These are phyloP conservation scores for Mormyrus hasselquistii DNA, from an alignment of 2,797 vertebrate species.

Conservation along the genomic window DNA sequence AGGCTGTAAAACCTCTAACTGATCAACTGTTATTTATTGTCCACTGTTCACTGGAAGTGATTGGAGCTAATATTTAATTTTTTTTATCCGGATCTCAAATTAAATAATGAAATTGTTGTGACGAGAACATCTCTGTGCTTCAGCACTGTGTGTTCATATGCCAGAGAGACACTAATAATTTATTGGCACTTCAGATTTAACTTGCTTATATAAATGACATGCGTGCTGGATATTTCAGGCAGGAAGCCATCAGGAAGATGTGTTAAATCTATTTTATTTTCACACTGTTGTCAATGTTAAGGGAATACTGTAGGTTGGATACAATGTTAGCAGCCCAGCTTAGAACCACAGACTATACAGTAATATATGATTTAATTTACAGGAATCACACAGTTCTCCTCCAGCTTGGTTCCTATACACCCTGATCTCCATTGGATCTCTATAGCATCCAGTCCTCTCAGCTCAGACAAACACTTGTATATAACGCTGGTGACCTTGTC, in stretches of 20 bases:
- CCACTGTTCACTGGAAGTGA: neutral
- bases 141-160: neutral
- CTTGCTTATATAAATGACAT: neutral
- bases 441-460: neutral
- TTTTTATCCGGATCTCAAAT: neutral
- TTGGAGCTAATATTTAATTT: neutral
- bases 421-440: neutral
- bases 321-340: neutral
- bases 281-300: neutral
- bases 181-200: neutral
- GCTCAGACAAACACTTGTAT: neutral
- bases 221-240: neutral
- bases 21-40: neutral
- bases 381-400: neutral
- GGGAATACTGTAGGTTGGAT: neutral
- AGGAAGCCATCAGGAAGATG: neutral
- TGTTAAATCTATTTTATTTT: constrained; percentile 3
- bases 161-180: neutral
- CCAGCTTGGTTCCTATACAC: neutral
- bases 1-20: neutral
- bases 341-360: neutral
- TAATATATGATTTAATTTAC: neutral
- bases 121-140: neutral
- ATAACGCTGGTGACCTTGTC: neutral
- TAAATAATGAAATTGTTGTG: neutral